Base-by-base conservation (phyloP, 1,140 invertebrate species). In the Diorhabda carinulata region DNA sequence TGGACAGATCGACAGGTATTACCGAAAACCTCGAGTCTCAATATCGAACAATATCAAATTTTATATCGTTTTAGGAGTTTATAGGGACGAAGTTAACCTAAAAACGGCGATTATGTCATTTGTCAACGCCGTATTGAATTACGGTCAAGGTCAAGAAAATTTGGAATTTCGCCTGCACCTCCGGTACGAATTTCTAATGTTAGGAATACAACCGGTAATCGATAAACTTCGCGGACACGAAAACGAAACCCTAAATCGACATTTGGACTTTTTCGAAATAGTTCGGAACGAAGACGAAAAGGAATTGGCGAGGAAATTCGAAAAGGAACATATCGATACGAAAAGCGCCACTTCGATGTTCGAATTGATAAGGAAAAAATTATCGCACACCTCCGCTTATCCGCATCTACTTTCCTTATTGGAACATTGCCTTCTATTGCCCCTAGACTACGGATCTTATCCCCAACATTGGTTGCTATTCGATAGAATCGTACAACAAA, bases 91-190 rank as follows among this genome's bases (percentile, higher is more conserved):
- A 81, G 87, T 98, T 3, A 91, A 90, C 40, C 81, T 98, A 0
- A 98, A 98, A 83, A 98, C 96, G 0, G 96, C 96, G 4, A 93
- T 98, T 61, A 98, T 99, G 96, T 98, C 95, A 2, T 97, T 99
- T 75, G 90, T 99, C 47, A 99, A 99, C 81, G 97, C 97, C 2
- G 92, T 98, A 1, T 84, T 99, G 3, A 97, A 96, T 81, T 98
- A 97, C 77, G 97, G 97, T 2, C 92, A 95, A 3, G 96, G 97
- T 2, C 94, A 98, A 82, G 95, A 97, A 74, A 96, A 94, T 75
- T 83, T 98, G 9, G 97, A 99, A 82, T 99, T 99, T 79, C 70
- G 97, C 61, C 82, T 98, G 56, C 97, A 99, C 82, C 83, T 99
- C 47, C 88, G 97, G 79, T 98, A 98, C 78, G 97, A 99, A 81